Evolutionary conservation across 2,797 vertebrate species (phyloP).

Genomic region (Diplodus sargus): DNA sequence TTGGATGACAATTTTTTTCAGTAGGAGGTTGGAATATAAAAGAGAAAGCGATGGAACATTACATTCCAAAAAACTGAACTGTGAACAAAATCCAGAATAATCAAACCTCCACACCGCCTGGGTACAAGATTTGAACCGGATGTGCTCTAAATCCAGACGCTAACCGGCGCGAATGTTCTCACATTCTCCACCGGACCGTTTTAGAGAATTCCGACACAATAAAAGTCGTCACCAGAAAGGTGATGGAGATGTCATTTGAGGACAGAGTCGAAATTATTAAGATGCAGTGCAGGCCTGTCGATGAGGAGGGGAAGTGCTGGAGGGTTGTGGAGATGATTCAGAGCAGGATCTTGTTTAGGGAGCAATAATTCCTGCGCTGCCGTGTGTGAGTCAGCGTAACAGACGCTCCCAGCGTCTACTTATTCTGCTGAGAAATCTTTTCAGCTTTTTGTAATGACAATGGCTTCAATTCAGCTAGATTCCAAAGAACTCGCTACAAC

Average conservation of each 20-base stretch:
- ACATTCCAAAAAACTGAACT: constrained; percentile 16
- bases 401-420: constrained; percentile 4
- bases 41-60: constrained; percentile 16
- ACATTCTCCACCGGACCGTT: not conserved
- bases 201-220: not conserved
- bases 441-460: constrained; percentile 12
- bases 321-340: constrained; percentile 20
- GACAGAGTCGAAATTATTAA: constrained; percentile 20
- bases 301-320: not conserved
- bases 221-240: not conserved
- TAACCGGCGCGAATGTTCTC: not conserved
- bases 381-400: constrained; percentile 9
- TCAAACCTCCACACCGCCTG: constrained; percentile 3
- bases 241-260: constrained; percentile 17
- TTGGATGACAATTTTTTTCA: constrained; percentile 12
- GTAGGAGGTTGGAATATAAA: constrained; percentile 2
- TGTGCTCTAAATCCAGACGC: not conserved
- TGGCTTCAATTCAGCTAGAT: constrained; percentile 19
- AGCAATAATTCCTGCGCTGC: constrained; percentile 9
- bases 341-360: constrained; percentile 19
- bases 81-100: constrained; percentile 15
- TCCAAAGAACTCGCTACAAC: constrained; percentile 7
- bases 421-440: constrained; percentile 21
- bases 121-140: constrained; percentile 1
- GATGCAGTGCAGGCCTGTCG: not conserved